Conservation (phyloP, 2,888 invertebrate species). For the Stegophylla sp. region DNA sequence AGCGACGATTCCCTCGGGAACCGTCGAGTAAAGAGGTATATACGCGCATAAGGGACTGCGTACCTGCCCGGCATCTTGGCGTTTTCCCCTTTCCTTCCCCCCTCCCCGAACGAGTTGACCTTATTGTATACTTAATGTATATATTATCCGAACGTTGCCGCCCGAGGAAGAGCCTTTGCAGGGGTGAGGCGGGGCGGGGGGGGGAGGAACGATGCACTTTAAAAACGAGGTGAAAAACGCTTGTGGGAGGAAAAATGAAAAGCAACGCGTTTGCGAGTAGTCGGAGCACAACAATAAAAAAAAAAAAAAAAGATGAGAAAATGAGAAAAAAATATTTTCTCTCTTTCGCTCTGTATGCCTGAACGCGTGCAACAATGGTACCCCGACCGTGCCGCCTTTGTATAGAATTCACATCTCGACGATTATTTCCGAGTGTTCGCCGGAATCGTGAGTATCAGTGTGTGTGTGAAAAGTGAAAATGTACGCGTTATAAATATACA, state of each 20-base stretch:
- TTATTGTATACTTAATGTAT: no score
- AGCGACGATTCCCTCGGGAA: neutral
- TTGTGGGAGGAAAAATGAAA: neutral
- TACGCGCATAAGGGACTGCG: neutral
- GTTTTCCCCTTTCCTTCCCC: no score
- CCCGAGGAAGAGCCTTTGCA: no score
- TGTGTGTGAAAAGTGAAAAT: no score
- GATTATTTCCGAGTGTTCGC: constrained; percentile 14
- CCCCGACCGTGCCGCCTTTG: neutral
- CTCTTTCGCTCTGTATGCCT: neutral
- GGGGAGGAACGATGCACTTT: no score
- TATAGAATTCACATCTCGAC: constrained; percentile 17
- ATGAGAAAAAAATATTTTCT: neutral
- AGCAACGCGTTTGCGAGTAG: neutral
- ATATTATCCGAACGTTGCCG: no score
- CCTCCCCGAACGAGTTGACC: no score
- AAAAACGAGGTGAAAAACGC: neutral
- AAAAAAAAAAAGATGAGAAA: no score
- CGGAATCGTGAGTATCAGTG: neutral
- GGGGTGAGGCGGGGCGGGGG: no score
- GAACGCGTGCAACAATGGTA: constrained; percentile 19
- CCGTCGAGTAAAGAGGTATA: no score
- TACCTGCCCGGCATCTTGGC: neutral
- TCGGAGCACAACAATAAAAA: neutral
- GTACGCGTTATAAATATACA: no score